A percentile compares a stretch with the other conserved stretches of the same genome.
phyloP scores from a whole-genome alignment of 2,113 vertebrate species.

The Theropithecus gelada region DNA sequence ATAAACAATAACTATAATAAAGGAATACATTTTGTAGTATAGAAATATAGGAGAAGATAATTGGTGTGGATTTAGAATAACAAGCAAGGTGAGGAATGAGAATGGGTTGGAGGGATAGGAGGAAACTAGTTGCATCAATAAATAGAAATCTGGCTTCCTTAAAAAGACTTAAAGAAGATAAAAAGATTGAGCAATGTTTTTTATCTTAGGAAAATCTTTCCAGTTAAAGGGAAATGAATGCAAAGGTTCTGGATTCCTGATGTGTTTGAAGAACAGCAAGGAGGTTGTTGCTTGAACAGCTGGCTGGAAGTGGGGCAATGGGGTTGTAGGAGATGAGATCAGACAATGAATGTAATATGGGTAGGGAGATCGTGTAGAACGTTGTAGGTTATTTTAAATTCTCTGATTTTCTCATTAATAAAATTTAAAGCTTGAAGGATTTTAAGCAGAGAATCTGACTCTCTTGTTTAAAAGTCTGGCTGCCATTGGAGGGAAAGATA shows the following conservation, averaged over 20 bases:
- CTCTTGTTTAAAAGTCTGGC: neutral
- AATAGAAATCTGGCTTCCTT: neutral
- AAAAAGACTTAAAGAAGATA: neutral
- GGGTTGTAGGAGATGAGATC: neutral
- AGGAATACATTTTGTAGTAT: neutral
- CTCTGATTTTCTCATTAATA: neutral
- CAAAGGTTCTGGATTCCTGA: neutral
- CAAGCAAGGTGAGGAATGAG: neutral
- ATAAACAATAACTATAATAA: neutral
- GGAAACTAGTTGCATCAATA: neutral
- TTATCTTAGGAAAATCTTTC: neutral
- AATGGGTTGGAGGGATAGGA: neutral
- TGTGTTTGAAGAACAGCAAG: neutral
- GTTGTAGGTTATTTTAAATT: neutral
- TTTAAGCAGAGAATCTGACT: neutral
- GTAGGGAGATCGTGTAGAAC: neutral
- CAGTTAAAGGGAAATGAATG: neutral
- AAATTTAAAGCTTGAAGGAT: neutral
- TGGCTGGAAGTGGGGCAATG: too few relatives aligned
- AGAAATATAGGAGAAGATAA: neutral
- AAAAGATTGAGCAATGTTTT: neutral
- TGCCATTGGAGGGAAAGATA: neutral
- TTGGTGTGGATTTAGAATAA: neutral
- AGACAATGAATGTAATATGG: neutral
- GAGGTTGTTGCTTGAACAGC: neutral